Conservation (phyloP, 2,797 vertebrate species). For the Acanthiza pusilla region DNA sequence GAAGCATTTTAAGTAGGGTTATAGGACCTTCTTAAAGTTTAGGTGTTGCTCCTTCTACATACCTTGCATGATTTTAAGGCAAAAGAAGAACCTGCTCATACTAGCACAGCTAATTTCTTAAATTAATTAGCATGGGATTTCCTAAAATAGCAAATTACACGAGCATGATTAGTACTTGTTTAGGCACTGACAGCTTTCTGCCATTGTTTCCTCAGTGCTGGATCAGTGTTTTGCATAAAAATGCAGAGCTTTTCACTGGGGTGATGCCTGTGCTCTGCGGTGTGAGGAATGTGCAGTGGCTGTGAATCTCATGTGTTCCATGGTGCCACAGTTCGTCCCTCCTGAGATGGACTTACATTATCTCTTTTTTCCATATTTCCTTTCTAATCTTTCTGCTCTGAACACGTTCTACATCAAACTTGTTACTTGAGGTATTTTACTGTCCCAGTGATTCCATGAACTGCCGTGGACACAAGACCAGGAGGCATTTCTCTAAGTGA, state of each 20-base stretch:
- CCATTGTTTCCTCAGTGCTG: background rate
- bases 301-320: fast-evolving
- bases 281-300: background rate
- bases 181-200: background rate
- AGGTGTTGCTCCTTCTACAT: background rate
- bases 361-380: background rate
- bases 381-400: background rate
- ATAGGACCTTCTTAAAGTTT: background rate
- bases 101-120: background rate
- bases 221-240: background rate
- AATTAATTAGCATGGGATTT: background rate
- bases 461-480: background rate
- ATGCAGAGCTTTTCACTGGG: background rate
- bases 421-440: background rate
- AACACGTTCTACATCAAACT: background rate
- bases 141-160: background rate
- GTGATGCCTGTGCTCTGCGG: background rate
- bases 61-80: background rate
- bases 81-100: background rate
- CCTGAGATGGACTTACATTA: background rate
- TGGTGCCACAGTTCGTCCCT: background rate
- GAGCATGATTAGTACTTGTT: background rate
- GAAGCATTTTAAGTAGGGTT: background rate
- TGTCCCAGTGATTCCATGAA: background rate
- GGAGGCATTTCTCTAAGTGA: background rate